Evolutionary conservation across 2,888 invertebrate species (phyloP).

Genomic region (Lamellibrachia satsuma): DNA sequence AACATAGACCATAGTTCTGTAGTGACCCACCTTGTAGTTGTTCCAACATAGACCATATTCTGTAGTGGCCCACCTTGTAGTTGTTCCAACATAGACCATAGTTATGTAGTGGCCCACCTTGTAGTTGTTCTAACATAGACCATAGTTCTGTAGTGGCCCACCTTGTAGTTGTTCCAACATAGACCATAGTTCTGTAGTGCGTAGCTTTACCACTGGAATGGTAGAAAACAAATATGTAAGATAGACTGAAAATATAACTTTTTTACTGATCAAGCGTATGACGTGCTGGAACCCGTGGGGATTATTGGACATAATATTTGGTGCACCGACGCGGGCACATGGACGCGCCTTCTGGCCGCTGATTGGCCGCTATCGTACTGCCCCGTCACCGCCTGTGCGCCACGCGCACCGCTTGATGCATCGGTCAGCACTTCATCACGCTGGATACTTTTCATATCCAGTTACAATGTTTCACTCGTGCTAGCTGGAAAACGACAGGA

Average conservation of each 20-base stretch:
- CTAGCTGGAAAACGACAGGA: not conserved
- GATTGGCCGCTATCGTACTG: not conserved
- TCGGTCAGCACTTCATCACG: not conserved
- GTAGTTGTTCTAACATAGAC: not conserved
- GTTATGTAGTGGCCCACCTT: not conserved
- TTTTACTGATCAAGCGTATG: not conserved
- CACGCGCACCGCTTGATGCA: not conserved
- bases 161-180: not conserved
- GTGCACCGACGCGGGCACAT: not conserved
- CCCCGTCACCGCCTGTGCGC: not conserved
- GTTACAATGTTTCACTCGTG: conserved; percentile 12
- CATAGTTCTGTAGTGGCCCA: not conserved
- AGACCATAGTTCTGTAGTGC: not conserved
- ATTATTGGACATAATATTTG: not conserved
- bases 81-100: not conserved
- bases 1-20: too few species aligned
- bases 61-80: too few species aligned
- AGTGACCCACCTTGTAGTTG: too few species aligned
- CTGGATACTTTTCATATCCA: not conserved
- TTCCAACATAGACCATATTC: too few species aligned
- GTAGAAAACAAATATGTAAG: not conserved
- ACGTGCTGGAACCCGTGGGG: not conserved
- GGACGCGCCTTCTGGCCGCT: not conserved
- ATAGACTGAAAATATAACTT: not conserved
- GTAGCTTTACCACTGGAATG: not conserved